Evolutionary conservation across 2,797 vertebrate genomes (phyloP).

Genomic region (Pseudochirops corinnae): DNA sequence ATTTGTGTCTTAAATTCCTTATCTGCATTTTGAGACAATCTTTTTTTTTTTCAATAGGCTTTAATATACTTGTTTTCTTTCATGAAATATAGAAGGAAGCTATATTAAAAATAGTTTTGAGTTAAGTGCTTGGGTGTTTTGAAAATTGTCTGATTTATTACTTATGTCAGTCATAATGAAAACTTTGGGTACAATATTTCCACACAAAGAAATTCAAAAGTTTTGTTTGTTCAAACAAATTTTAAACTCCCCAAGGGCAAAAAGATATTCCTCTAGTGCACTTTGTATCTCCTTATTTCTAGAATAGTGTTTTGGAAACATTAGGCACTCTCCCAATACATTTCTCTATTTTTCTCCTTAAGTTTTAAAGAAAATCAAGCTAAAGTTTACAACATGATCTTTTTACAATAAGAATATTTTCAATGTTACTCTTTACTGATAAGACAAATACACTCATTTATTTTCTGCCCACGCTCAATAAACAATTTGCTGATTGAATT

Average conservation of each 20-base stretch:
- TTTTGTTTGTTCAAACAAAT: constrained; percentile 20
- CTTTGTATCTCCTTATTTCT: not conserved
- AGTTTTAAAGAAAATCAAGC: constrained; percentile 11
- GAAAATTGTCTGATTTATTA: no score
- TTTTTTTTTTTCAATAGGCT: no score
- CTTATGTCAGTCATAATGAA: no score
- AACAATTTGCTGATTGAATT: not conserved
- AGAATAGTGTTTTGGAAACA: not conserved
- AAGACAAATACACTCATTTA: not conserved
- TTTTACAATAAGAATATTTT: not conserved
- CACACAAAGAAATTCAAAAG: constrained; percentile 4
- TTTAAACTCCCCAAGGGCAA: not conserved
- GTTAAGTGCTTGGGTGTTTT: no score
- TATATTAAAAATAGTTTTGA: no score
- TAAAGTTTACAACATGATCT: not conserved
- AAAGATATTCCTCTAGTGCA: not conserved
- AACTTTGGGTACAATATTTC: constrained; percentile 8
- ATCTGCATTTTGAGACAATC: no score
- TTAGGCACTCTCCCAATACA: not conserved
- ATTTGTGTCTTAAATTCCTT: no score
- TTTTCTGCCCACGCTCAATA: not conserved
- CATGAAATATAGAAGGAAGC: no score
- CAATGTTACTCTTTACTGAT: not conserved
- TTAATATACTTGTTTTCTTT: no score
- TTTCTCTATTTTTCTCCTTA: not conserved